phyloP scores from a whole-genome alignment of 2,113 vertebrate genomes.

The Equus quagga region DNA sequence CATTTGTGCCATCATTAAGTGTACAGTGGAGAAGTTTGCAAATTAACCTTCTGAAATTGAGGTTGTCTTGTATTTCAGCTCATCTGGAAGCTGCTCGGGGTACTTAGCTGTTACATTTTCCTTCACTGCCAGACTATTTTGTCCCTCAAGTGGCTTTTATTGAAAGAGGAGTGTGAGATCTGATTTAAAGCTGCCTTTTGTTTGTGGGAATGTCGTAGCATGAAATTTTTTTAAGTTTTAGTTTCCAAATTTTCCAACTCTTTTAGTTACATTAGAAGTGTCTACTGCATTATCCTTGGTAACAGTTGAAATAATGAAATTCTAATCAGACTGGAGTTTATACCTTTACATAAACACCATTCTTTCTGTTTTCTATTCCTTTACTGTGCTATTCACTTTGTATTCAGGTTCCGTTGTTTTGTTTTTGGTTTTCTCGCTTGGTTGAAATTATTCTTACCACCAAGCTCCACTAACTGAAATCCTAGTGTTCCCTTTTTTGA shows the following conservation, averaged over 20 bases:
- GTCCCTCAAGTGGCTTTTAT: not conserved
- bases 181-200: not conserved
- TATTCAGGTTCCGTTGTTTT: not conserved
- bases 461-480: not conserved
- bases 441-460: not conserved
- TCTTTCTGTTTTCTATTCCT: not conserved
- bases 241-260: not conserved
- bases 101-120: not conserved
- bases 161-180: not conserved
- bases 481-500: not conserved
- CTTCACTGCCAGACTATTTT: not conserved
- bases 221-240: not conserved
- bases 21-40: not conserved
- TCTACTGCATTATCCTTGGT: not conserved
- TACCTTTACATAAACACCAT: not conserved
- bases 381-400: not conserved
- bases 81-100: not conserved
- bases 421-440: not conserved
- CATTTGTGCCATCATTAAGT: not conserved
- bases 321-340: not conserved
- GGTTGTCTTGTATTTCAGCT: not conserved
- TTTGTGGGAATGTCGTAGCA: not conserved
- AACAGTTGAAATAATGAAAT: not conserved
- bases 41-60: not conserved
- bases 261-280: not conserved